A percentile compares a stretch with the other conserved stretches of the same genome.
Evolutionary conservation across 2,888 invertebrate genomes (phyloP).

Genomic region (Oligia fasciuncula): DNA sequence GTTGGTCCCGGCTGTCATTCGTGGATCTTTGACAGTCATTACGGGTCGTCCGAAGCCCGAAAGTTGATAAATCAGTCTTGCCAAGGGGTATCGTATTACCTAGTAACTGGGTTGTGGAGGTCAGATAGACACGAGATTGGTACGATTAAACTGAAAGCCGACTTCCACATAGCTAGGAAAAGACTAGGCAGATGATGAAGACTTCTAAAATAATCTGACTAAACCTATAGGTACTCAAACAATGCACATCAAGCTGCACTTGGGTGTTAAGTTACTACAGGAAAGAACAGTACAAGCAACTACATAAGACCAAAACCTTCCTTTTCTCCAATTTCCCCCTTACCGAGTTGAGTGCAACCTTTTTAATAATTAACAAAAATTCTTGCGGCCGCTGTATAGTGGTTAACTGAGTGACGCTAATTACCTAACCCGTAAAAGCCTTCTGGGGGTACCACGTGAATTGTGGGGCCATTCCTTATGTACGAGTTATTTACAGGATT

Average conservation of each 20-base stretch:
- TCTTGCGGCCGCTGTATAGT: conserved; percentile 81
- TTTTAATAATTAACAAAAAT: conserved; percentile 89
- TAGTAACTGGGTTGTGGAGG: no score
- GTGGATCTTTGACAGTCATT: no score
- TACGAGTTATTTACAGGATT: conserved; percentile 76
- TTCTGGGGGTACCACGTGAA: conserved; percentile 80
- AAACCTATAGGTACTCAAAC: background rate
- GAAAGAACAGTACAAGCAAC: conserved; percentile 4
- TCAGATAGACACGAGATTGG: no score
- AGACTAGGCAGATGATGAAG: no score
- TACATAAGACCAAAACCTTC: conserved; percentile 14
- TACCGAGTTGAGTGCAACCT: conserved; percentile 86
- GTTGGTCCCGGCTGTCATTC: no score
- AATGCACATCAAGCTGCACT: conserved; percentile 37
- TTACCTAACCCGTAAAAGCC: conserved; percentile 88
- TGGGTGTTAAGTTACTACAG: background rate
- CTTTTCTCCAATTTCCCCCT: conserved; percentile 57
- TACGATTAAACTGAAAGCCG: no score
- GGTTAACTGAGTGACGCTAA: conserved; percentile 90
- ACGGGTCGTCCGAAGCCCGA: no score
- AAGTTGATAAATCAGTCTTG: no score
- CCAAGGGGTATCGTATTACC: no score
- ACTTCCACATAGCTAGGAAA: no score
- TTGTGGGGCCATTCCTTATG: conserved; percentile 81
- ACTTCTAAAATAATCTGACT: no score